A percentile compares a stretch with the other conserved stretches of the same genome.
Conservation (phyloP, 2,888 invertebrate species). For the Tridacna gigas region DNA sequence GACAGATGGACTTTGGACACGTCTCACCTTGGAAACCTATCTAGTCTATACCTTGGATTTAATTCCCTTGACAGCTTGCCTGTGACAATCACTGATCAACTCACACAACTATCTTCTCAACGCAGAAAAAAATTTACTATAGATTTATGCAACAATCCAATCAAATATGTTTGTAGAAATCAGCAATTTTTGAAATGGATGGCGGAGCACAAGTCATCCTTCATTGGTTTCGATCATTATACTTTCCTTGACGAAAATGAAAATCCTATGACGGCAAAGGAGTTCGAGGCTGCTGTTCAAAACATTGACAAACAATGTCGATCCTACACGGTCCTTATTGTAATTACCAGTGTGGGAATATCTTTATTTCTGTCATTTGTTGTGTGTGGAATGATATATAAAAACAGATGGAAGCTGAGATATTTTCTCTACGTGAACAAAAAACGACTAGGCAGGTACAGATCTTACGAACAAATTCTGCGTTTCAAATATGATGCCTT, state of each 20-base stretch:
- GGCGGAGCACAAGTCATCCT: not conserved
- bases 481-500: not conserved
- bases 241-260: conserved; percentile 10
- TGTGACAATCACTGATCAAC: not conserved
- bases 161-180: conserved; percentile 22
- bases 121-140: not conserved
- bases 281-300: not conserved
- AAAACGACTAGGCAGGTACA: not conserved
- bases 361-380: conserved; percentile 27
- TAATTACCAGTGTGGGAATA: conserved; percentile 19
- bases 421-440: not conserved
- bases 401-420: not conserved
- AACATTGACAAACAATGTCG: conserved; percentile 16
- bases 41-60: conserved; percentile 11
- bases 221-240: conserved; percentile 20
- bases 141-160: conserved; percentile 31
- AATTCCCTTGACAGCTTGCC: conserved; percentile 31
- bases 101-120: too few species aligned
- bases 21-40: conserved; percentile 21
- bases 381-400: conserved; percentile 38
- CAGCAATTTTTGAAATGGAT: conserved; percentile 37
- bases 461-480: not conserved
- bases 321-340: conserved; percentile 1
- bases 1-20: not conserved
- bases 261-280: not conserved